These are phyloP conservation scores for Eupsilia transversa DNA, from an alignment of 2,888 invertebrate species.

Conservation along the genomic window DNA sequence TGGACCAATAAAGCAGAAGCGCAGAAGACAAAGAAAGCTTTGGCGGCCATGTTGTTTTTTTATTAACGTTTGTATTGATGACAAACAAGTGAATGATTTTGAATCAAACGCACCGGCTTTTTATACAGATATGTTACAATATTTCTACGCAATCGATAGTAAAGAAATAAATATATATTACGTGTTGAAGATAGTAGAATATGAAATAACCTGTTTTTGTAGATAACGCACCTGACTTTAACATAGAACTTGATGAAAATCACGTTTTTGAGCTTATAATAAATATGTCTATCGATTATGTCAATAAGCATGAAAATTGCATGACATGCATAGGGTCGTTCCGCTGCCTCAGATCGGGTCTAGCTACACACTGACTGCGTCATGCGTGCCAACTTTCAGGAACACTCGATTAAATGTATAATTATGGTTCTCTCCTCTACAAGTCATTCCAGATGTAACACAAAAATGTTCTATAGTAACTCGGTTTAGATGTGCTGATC, in stretches of 20 bases:
- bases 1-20: conserved; percentile 42
- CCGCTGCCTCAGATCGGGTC: neutral
- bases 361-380: neutral
- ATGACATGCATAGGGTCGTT: neutral
- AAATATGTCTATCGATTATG: neutral
- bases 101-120: conserved; percentile 18
- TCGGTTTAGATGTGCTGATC: too few relatives aligned
- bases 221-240: conserved; percentile 13
- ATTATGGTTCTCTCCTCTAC: neutral
- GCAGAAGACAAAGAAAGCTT: conserved; percentile 46
- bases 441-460: neutral
- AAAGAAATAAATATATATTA: conserved; percentile 29
- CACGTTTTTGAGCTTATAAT: conserved; percentile 30
- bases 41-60: conserved; percentile 47
- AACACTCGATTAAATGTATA: neutral
- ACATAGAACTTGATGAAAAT: neutral
- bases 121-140: conserved; percentile 54
- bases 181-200: conserved; percentile 19
- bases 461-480: neutral
- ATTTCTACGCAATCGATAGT: conserved; percentile 34
- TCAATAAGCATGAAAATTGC: neutral
- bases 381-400: neutral
- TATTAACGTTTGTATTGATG: conserved; percentile 11
- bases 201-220: conserved; percentile 5
- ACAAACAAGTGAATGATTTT: conserved; percentile 49